These are phyloP conservation scores for Microtus montanus DNA, from an alignment of 2,113 vertebrate genomes.

Conservation along the genomic window DNA sequence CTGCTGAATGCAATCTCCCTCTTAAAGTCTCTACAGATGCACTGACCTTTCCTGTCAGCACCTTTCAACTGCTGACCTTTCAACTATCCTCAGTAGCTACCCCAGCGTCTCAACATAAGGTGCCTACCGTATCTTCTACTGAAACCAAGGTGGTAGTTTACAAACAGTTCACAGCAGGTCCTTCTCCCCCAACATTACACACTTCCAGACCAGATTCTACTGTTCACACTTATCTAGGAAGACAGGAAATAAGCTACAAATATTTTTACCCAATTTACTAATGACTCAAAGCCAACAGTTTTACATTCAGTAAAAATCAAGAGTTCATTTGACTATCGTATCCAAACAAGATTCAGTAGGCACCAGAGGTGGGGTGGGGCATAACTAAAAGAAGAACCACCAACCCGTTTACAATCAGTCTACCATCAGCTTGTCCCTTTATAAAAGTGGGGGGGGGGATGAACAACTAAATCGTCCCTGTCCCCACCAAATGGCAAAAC, in stretches of 20 bases:
- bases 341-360: background rate
- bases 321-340: background rate
- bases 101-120: background rate
- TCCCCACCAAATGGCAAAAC: background rate
- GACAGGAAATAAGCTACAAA: background rate
- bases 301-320: conserved; percentile 2
- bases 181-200: background rate
- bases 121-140: background rate
- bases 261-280: background rate
- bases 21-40: background rate
- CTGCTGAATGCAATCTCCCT: background rate
- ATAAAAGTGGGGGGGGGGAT: background rate
- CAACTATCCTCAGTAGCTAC: background rate
- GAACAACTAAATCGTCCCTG: background rate
- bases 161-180: background rate
- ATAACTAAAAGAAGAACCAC: background rate
- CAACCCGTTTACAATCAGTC: background rate
- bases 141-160: background rate
- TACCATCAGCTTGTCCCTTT: background rate
- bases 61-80: background rate
- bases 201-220: conserved; percentile 4
- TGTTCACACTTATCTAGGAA: background rate
- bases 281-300: background rate
- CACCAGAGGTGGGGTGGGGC: background rate
- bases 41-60: background rate